These are phyloP conservation scores for Tetrao urogallus DNA, from an alignment of 2,113 vertebrate genomes.

Conservation along the genomic window DNA sequence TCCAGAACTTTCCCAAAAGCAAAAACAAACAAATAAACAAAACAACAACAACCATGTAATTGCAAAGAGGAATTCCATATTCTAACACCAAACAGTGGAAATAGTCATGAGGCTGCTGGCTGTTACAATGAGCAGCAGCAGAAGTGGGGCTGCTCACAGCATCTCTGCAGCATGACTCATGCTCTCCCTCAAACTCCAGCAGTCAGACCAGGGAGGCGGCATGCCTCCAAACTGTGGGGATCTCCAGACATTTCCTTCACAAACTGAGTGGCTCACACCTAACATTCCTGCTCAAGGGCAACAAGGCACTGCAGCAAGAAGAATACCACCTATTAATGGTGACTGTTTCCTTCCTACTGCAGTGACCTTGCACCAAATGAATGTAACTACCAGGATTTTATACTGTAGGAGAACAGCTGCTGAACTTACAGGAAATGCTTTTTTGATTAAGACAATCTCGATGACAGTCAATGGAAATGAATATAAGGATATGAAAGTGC, in stretches of 20 bases:
- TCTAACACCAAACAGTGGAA: background rate
- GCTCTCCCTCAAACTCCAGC: background rate
- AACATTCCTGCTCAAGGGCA: background rate
- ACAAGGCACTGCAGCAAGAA: background rate
- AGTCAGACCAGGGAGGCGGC: background rate
- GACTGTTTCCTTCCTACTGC: slow-evolving; percentile 60
- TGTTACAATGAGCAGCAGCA: background rate
- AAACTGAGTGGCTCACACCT: background rate
- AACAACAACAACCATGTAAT: background rate
- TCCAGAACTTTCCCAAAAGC: background rate
- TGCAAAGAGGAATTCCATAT: background rate
- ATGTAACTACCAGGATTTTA: slow-evolving; percentile 57
- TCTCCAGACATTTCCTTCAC: background rate
- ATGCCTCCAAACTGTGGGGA: background rate
- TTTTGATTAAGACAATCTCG: slow-evolving; percentile 74
- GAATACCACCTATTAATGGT: slow-evolving; percentile 38
- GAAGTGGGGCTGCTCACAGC: background rate
- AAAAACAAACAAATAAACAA: background rate
- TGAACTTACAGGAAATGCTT: slow-evolving; percentile 70
- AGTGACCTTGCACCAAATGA: slow-evolving; percentile 31
- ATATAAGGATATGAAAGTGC: slow-evolving; percentile 5
- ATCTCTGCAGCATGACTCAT: background rate
- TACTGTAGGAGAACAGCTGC: slow-evolving; percentile 48
- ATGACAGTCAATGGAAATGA: slow-evolving; percentile 61
- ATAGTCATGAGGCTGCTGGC: background rate